These are phyloP conservation scores for Drosophila algonquin DNA, from an alignment of 2,888 invertebrate species.

Conservation along the genomic window DNA sequence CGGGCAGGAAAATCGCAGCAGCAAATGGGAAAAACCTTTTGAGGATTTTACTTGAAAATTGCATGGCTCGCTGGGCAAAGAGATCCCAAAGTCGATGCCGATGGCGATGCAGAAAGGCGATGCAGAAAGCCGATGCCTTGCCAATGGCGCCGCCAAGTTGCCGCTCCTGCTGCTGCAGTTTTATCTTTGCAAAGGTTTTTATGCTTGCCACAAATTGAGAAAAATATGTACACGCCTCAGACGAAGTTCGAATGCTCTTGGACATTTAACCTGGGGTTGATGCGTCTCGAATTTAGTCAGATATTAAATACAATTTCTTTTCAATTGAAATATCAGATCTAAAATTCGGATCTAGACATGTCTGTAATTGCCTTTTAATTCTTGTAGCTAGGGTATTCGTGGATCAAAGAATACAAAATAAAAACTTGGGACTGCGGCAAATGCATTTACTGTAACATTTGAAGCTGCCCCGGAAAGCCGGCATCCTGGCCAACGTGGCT, in stretches of 20 bases:
- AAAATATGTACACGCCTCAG: no score
- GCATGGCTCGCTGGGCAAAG: slow-evolving; percentile 48
- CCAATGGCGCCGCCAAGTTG: slow-evolving; percentile 69
- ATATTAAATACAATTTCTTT: no score
- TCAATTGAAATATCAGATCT: no score
- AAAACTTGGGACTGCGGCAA: slow-evolving; percentile 26
- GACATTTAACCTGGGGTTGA: no score
- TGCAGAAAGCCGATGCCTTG: slow-evolving; percentile 32
- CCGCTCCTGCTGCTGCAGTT: slow-evolving; percentile 60
- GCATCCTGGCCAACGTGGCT: slow-evolving; percentile 33
- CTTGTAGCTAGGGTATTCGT: no score
- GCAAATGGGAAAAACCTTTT: slow-evolving; percentile 52
- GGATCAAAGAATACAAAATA: neutral
- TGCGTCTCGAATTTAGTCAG: no score
- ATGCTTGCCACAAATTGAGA: slow-evolving; percentile 55
- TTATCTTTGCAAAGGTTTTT: slow-evolving; percentile 69
- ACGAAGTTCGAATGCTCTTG: slow-evolving; percentile 52
- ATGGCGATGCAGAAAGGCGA: slow-evolving; percentile 53
- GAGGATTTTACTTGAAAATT: slow-evolving; percentile 57
- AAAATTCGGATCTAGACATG: no score
- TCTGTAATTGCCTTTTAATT: neutral
- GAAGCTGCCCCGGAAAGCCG: slow-evolving; percentile 30
- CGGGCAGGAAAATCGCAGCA: slow-evolving; percentile 28
- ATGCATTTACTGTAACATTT: slow-evolving; percentile 53
- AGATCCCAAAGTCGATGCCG: slow-evolving; percentile 42